Base-by-base conservation (phyloP, 2,888 invertebrate species). In the Gastracanthus pulcherrimus region DNA sequence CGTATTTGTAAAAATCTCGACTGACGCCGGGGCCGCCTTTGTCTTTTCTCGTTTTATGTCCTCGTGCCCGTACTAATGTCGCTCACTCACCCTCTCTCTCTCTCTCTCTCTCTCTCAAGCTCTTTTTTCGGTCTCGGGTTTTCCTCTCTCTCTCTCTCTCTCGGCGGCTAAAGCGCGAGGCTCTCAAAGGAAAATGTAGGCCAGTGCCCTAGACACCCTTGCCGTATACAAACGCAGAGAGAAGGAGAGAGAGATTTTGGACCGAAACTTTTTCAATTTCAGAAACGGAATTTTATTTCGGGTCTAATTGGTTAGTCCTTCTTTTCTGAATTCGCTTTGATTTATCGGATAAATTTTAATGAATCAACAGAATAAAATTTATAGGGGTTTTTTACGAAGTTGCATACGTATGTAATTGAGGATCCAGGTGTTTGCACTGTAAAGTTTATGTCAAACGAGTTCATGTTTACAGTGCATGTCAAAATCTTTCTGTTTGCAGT, bases 101-200 rank as follows among this genome's bases (percentile, higher is more conserved):
- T 38, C 66, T 60, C 23, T 3, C 23, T n/a, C n/a, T 3, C 5
- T 13, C 7, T 19, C 23, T 76, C n/a, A 26, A 16, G 48, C 77
- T 70, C 48, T 76, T 60, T 79, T 64, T 72, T 45, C 13, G n/a
- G 55, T 58, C 58, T 79, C 34, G 23, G 34, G 26, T 72, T 58
- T 72, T 71, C 36, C 45, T 60, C 38, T 2, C 11, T 11, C 13
- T 0, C 13, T 23, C 7, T 41, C 29, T 36, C 62, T 29, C 38
- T 31, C 60, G 13, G 16, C 45, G n/a, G 16, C 45, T n/a, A n/a
- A n/a, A n/a, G 45, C 45, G 13, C 45, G 45, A 16, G 36, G 9
- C 23, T 41, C 23, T 66, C 64, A 81, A 81, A 74, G 81, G 74
- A 64, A 69, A 81, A 81, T 81, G 64, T 81, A 77, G 81, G 81